A percentile compares a stretch with the other conserved stretches of the same genome.
Evolutionary conservation across 92 coral and sea anemone species (phyloP).

Genomic region (Montipora capitata): DNA sequence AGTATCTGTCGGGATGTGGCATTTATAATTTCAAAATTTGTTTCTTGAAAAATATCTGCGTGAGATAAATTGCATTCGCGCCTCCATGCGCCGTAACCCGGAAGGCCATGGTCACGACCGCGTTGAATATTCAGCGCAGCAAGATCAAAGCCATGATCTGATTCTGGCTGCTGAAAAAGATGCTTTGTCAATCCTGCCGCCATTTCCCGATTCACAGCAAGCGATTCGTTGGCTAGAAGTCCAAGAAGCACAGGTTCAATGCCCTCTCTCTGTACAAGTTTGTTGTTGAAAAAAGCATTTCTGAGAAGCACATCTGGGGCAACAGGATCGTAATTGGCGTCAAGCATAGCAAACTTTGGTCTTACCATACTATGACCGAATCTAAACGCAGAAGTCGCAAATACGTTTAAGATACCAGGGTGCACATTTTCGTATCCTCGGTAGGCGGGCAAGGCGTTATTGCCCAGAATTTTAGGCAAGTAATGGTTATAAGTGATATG

Average conservation of each 20-base stretch:
- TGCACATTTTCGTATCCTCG: constrained; percentile 85
- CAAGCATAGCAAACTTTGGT: constrained; percentile 83
- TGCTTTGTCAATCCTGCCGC: constrained; percentile 92
- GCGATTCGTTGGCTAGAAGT: constrained; percentile 92
- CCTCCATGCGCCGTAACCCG: constrained; percentile 99
- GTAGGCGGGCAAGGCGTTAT: constrained; percentile 75
- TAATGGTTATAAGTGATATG: constrained; percentile 92
- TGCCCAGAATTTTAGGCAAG: constrained; percentile 91
- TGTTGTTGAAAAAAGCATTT: constrained; percentile 94
- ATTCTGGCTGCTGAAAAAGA: constrained; percentile 96
- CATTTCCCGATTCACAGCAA: constrained; percentile 79
- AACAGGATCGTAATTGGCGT: constrained; percentile 90
- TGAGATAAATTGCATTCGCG: constrained; percentile 93
- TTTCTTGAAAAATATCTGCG: constrained; percentile 94
- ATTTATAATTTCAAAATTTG: constrained; percentile 81
- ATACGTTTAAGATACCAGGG: constrained; percentile 88
- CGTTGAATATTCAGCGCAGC: constrained; percentile 98
- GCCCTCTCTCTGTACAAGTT: constrained; percentile 85
- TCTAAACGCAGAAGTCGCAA: constrained; percentile 96
- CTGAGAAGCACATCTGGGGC: constrained; percentile 87
- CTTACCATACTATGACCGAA: constrained; percentile 96
- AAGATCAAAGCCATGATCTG: constrained; percentile 95
- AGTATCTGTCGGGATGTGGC: constrained; percentile 79
- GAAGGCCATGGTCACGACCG: constrained; percentile 98
- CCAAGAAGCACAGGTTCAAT: constrained; percentile 93